A percentile compares a stretch with the other conserved stretches of the same genome.
Evolutionary conservation across 2,113 vertebrate species (phyloP).

Genomic region (Hylia prasina): DNA sequence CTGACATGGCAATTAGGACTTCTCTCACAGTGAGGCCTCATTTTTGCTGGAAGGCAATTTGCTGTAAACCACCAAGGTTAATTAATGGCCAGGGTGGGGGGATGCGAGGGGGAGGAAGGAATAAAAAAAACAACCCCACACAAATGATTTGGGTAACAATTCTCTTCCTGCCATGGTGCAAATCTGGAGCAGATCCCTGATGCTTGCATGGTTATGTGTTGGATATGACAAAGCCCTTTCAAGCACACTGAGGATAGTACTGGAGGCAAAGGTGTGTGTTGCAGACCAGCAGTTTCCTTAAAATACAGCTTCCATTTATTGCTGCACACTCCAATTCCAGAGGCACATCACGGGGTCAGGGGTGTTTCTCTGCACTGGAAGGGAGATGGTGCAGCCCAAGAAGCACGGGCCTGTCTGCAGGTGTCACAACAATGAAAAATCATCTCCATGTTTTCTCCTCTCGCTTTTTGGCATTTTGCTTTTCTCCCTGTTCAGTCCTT

Average conservation of each 20-base stretch:
- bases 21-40: neutral
- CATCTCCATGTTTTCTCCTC: neutral
- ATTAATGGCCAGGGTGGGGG: neutral
- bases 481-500: neutral
- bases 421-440: neutral
- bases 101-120: no score
- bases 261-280: neutral
- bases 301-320: neutral
- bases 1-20: constrained; percentile 30
- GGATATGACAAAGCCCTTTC: neutral
- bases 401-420: neutral
- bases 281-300: neutral
- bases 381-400: neutral
- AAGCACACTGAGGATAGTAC: fast-evolving
- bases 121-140: neutral
- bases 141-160: neutral
- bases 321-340: neutral
- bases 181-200: neutral
- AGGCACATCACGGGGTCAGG: neutral
- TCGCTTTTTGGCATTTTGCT: neutral
- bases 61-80: neutral
- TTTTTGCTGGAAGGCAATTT: constrained; percentile 10
- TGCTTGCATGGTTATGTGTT: neutral
- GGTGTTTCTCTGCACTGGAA: neutral
- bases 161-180: neutral